phyloP scores from a whole-genome alignment of 2,113 vertebrate genomes.

The Harpagus bidentatus region DNA sequence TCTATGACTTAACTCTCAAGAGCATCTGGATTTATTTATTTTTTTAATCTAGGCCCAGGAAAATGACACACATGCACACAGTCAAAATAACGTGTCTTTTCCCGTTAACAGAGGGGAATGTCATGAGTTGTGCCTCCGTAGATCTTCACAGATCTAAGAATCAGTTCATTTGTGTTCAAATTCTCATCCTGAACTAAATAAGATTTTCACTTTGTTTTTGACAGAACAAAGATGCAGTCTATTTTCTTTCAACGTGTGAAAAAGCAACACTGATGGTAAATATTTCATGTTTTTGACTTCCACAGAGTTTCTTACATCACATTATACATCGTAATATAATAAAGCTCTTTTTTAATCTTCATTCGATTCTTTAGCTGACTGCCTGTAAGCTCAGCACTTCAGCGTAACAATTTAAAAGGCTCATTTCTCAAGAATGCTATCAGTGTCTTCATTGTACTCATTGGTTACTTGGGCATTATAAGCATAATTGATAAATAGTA shows the following conservation, averaged over 20 bases:
- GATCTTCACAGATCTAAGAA: background rate
- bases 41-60: background rate
- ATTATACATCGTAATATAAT: background rate
- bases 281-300: background rate
- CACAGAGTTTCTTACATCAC: background rate
- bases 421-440: conserved; percentile 37
- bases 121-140: background rate
- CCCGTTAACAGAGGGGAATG: background rate
- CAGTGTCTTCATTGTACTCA: background rate
- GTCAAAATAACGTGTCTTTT: background rate
- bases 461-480: background rate
- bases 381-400: background rate
- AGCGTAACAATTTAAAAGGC: background rate
- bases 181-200: background rate
- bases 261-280: background rate
- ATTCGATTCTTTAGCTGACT: background rate
- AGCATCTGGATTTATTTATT: background rate
- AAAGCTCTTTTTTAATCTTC: background rate
- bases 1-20: background rate
- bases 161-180: background rate
- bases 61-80: background rate
- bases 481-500: conserved; percentile 14
- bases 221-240: background rate
- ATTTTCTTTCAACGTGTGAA: background rate
- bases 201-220: background rate